Conservation (phyloP, 1,140 invertebrate genomes). For the Nephila pilipes region DNA sequence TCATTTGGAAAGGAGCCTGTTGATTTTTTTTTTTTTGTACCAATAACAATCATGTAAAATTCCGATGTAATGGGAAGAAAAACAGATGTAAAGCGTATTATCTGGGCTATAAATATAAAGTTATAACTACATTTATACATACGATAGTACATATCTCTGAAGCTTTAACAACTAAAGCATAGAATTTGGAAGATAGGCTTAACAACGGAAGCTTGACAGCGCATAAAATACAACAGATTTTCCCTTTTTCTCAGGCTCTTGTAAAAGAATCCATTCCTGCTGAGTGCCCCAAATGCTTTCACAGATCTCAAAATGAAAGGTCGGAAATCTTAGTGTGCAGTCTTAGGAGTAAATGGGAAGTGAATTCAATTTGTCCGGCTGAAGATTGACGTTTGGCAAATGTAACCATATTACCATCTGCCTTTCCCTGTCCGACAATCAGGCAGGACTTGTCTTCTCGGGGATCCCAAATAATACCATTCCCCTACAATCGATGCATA, state of each 20-base stretch:
- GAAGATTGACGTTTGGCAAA: conserved; percentile 52
- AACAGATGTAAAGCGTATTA: too few relatives aligned
- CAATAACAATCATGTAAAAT: too few relatives aligned
- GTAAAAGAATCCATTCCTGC: conserved; percentile 13
- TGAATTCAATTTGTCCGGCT: conserved; percentile 34
- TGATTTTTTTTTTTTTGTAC: too few relatives aligned
- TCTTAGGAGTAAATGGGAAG: conserved; percentile 25
- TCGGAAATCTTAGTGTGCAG: conserved; percentile 29
- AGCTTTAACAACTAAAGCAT: too few relatives aligned
- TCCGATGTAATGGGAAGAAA: too few relatives aligned
- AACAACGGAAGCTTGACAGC: neutral
- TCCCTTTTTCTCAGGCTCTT: neutral
- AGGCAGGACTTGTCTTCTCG: conserved; percentile 23
- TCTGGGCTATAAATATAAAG: too few relatives aligned
- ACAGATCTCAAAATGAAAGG: neutral
- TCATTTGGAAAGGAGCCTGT: too few relatives aligned
- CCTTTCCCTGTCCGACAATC: conserved; percentile 8
- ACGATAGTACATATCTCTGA: too few relatives aligned
- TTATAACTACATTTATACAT: too few relatives aligned
- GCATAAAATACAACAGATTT: neutral
- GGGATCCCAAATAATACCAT: conserved; percentile 17
- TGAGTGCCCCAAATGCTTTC: conserved; percentile 31
- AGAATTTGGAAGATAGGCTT: neutral
- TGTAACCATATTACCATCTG: conserved; percentile 49
- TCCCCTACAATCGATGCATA: conserved; percentile 13